These are phyloP conservation scores for Mercenaria mercenaria DNA, from an alignment of 1,140 invertebrate genomes.

Conservation along the genomic window DNA sequence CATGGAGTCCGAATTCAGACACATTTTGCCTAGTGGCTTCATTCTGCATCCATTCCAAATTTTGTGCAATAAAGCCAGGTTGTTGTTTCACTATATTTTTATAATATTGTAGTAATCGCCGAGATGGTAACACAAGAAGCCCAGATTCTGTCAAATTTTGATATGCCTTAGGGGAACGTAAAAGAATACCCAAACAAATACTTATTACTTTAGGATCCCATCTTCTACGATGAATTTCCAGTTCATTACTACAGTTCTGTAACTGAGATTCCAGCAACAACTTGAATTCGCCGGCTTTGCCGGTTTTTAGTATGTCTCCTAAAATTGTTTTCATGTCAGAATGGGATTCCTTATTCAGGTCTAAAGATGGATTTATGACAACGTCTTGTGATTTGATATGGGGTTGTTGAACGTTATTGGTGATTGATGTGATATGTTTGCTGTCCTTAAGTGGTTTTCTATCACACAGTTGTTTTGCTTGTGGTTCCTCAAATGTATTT, in stretches of 20 bases:
- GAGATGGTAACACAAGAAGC: not conserved
- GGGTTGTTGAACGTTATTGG: not conserved
- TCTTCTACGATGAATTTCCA: constrained; percentile 36
- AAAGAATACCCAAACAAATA: constrained; percentile 15
- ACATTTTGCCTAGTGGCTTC: constrained; percentile 29
- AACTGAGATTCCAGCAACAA: constrained; percentile 57
- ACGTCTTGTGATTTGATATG: not conserved
- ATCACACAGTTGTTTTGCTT: not conserved
- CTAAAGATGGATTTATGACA: not conserved
- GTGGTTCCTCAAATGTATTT: not conserved
- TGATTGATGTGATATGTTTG: not conserved
- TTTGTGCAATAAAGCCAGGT: constrained; percentile 4
- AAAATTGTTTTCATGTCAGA: constrained; percentile 20
- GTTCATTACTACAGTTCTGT: constrained; percentile 23
- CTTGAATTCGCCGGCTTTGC: constrained; percentile 8
- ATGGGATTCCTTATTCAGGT: not conserved
- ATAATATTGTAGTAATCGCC: not conserved
- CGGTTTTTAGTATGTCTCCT: not conserved
- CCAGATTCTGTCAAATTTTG: not conserved
- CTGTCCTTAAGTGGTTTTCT: not conserved
- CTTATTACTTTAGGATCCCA: constrained; percentile 46
- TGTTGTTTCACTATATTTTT: not conserved
- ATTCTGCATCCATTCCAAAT: constrained; percentile 57
- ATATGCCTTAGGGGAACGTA: not conserved
- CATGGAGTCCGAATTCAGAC: constrained; percentile 24